Conservation (phyloP, 2,113 vertebrate genomes). For the Callaeas wilsoni region DNA sequence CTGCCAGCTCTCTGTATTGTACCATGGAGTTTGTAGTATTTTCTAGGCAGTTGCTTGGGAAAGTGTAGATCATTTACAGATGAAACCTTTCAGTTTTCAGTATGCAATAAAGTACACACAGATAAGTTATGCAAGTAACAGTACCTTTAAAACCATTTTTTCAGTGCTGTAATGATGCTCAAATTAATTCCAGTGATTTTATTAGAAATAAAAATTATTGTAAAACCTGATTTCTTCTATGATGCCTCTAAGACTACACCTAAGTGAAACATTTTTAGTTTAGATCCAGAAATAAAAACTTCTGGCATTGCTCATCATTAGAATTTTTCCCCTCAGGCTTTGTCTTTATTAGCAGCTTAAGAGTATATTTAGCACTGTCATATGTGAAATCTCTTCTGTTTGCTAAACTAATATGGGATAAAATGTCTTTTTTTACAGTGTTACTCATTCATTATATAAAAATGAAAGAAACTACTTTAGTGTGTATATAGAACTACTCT, state of each 20-base stretch:
- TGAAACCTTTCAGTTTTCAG: constrained; percentile 30
- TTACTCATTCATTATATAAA: constrained; percentile 76
- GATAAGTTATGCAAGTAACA: background rate
- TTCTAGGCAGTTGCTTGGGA: background rate
- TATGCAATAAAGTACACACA: constrained; percentile 14
- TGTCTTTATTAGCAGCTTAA: constrained; percentile 80
- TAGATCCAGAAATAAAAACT: constrained; percentile 75
- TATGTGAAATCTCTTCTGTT: constrained; percentile 75
- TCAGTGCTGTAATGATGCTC: constrained; percentile 13
- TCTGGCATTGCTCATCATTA: constrained; percentile 76
- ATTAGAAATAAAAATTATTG: constrained; percentile 70
- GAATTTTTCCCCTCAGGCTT: constrained; percentile 70
- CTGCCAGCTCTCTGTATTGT: background rate
- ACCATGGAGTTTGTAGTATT: background rate
- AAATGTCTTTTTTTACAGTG: constrained; percentile 77
- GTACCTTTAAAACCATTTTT: constrained; percentile 19
- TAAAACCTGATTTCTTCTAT: constrained; percentile 66
- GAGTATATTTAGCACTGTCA: constrained; percentile 80
- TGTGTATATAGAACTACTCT: constrained; percentile 66
- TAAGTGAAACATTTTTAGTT: constrained; percentile 72
- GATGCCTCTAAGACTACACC: constrained; percentile 74
- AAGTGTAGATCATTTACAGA: background rate
- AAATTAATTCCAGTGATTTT: constrained; percentile 73
- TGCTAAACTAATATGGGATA: constrained; percentile 77
- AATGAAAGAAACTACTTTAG: constrained; percentile 72